Base-by-base conservation (phyloP, 35 echinoderm and acorn worm species). In the Diadema setosum region DNA sequence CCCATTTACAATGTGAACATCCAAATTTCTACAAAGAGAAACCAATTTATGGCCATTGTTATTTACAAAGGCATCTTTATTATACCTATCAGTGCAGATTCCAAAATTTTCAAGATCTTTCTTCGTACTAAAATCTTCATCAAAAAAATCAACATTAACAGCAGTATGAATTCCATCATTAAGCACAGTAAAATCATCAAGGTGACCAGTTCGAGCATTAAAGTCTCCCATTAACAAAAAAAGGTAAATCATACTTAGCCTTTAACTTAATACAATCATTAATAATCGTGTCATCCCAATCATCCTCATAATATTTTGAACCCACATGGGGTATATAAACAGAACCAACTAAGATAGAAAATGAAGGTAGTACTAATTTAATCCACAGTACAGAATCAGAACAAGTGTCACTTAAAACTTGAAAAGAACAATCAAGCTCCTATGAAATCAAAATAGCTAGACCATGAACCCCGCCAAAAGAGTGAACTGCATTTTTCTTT, bases 321-420 rank as follows among this genome's bases (percentile, higher is more conserved):
- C 16, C 29, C 50, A 57, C 81, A 58, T 83, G 81, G 14, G 81
- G 81, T 32, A 83, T 40, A 83, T 58, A 83, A 2, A 58, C 41
- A 57, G 81, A n/a, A 48, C 23, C 46, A 50, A 50, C 18, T 50
- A 50, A 50, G 46, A 50, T 18, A 9, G 46, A 83, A 83, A 83
- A 82, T 3, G 32, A 16, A 83, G 45, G 25, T 43, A 55, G 30
- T 46, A 57, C 81, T 29, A 83, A 46, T 83, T 57, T 83, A 14
- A 83, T 24, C 81, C 81, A 83, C 7, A 57, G 44, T 12, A 83
- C 81, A 43, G 46, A 83, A 83, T 83, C 81, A 57, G 81, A 65
- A 65, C 60, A 24, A 18, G 60, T 65, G 11, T 65, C 60, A 26
- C 60, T 9, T 65, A 65, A 65, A 65, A 65, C 60, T 26, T 65